Percentiles rank a stretch among this genome's conserved stretches.
Conservation (phyloP, 2,888 invertebrate species). For the Agrilus biguttatus region DNA sequence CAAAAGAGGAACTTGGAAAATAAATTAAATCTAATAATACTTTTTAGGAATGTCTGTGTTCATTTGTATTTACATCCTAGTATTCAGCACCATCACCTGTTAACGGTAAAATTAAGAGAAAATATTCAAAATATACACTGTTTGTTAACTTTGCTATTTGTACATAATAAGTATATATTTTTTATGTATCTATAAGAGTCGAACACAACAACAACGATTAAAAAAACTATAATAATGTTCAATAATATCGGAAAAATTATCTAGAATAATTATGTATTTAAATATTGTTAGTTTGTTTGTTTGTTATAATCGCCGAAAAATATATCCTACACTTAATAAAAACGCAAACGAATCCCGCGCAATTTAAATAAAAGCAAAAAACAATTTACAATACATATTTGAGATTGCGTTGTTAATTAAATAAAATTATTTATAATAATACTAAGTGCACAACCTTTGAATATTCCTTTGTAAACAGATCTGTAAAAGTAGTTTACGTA, state of each 20-base stretch:
- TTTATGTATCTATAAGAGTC: too few species aligned
- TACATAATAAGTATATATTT: too few species aligned
- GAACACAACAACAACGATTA: too few species aligned
- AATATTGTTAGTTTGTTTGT: too few species aligned
- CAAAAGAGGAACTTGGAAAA: slow-evolving; percentile 16
- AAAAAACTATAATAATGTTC: too few species aligned
- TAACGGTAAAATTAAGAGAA: slow-evolving; percentile 1
- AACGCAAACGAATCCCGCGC: neutral
- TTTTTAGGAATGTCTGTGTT: slow-evolving; percentile 31
- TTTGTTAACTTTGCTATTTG: too few species aligned
- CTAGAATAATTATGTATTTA: too few species aligned
- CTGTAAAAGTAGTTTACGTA: neutral
- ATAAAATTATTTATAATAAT: slow-evolving; percentile 14
- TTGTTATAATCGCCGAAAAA: neutral
- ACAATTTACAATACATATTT: slow-evolving; percentile 4
- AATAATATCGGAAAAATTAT: too few species aligned
- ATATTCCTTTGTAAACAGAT: slow-evolving; percentile 5
- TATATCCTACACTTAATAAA: neutral
- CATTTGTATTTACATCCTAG: slow-evolving; percentile 28
- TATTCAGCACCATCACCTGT: slow-evolving; percentile 26
- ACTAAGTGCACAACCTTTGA: slow-evolving; percentile 22
- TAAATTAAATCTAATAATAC: slow-evolving; percentile 29
- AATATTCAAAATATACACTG: too few species aligned
- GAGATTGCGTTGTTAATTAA: slow-evolving; percentile 3
- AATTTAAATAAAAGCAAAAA: slow-evolving; percentile 1